Conservation (phyloP, 2,113 vertebrate species). For the Gambusia affinis region DNA sequence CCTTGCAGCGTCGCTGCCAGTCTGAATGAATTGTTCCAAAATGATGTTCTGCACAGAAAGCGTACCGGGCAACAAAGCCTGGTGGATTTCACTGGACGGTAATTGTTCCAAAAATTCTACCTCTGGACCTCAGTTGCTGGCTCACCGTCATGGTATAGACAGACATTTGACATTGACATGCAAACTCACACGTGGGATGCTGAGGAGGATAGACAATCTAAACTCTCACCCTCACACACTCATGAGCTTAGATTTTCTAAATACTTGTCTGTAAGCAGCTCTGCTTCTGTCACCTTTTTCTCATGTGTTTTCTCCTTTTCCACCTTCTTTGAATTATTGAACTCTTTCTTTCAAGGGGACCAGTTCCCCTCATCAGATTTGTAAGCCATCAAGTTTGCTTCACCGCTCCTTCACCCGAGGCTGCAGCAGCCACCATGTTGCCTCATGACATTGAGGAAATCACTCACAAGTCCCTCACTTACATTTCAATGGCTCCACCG, state of each 20-base stretch:
- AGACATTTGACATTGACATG: slow-evolving; percentile 29
- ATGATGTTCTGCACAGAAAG: slow-evolving; percentile 69
- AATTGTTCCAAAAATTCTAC: slow-evolving; percentile 46
- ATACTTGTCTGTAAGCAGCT: slow-evolving; percentile 35
- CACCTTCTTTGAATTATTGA: slow-evolving; percentile 74
- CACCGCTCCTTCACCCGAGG: slow-evolving; percentile 74
- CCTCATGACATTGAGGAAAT: slow-evolving; percentile 77
- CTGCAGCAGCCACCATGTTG: slow-evolving; percentile 57
- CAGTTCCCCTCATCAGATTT: slow-evolving; percentile 68
- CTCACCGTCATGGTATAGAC: slow-evolving; percentile 29
- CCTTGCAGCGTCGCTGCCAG: slow-evolving; percentile 64
- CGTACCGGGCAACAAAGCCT: slow-evolving; percentile 67
- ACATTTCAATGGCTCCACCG: slow-evolving; percentile 55
- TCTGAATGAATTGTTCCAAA: slow-evolving; percentile 70
- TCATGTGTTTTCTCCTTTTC: slow-evolving; percentile 33
- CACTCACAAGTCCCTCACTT: slow-evolving; percentile 70
- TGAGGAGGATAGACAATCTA: slow-evolving; percentile 49
- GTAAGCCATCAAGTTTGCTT: slow-evolving; percentile 74
- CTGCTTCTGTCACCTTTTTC: slow-evolving; percentile 22
- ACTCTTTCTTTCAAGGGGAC: slow-evolving; percentile 72
- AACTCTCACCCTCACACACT: slow-evolving; percentile 25
- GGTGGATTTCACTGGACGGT: slow-evolving; percentile 58
- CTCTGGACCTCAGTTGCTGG: slow-evolving; percentile 33
- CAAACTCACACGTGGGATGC: slow-evolving; percentile 21
- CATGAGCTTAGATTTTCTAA: slow-evolving; percentile 35